phyloP scores from a whole-genome alignment of 2,113 vertebrate genomes.

The Phoenicopterus ruber region DNA sequence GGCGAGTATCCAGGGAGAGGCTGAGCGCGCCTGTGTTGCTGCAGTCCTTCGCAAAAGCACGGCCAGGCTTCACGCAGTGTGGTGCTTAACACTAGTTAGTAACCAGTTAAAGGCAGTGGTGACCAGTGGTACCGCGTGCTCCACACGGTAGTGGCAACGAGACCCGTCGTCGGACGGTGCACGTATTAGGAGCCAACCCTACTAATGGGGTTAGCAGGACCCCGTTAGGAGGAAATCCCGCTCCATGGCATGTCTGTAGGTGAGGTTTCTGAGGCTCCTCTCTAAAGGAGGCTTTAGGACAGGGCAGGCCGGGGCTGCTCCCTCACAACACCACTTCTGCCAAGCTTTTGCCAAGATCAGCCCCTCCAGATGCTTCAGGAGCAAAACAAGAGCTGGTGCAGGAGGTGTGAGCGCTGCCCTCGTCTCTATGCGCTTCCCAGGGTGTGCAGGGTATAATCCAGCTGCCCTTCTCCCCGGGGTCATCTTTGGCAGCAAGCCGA shows the following conservation, averaged over 20 bases:
- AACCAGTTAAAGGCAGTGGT: neutral
- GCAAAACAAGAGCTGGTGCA: neutral
- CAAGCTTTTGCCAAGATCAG: neutral
- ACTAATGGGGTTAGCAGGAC: neutral
- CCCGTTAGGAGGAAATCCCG: neutral
- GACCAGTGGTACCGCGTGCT: accelerated
- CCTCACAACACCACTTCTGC: neutral
- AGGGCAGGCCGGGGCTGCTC: neutral
- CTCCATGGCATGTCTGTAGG: accelerated
- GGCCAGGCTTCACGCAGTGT: accelerated
- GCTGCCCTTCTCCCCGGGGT: neutral
- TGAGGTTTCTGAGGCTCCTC: neutral
- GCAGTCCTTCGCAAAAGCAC: neutral
- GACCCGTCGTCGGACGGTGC: accelerated
- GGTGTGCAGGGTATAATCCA: neutral
- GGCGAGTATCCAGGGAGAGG: neutral
- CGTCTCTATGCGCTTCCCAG: neutral
- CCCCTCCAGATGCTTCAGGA: neutral
- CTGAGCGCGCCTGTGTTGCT: neutral
- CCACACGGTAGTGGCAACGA: accelerated
- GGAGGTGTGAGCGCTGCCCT: neutral
- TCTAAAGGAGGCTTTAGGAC: neutral
- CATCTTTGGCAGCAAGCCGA: neutral
- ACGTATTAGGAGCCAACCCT: neutral
- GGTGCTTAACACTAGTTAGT: neutral